Evolutionary conservation across 2,113 vertebrate species (phyloP).

Genomic region (Raja brachyura): DNA sequence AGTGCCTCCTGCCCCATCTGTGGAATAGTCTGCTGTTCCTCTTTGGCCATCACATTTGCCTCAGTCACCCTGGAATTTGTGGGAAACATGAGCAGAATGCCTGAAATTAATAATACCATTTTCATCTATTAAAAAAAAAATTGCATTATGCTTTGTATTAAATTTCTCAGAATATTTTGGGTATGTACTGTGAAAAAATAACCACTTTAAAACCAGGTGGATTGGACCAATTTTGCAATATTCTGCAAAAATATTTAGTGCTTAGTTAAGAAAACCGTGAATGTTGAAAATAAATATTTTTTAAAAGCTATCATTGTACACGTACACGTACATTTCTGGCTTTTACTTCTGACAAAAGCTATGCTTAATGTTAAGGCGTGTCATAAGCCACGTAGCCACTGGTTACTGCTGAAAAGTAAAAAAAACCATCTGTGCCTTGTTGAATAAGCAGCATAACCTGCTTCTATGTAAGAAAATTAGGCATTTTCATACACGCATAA

Average conservation of each 20-base stretch:
- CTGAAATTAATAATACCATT: background rate
- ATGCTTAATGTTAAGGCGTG: constrained; percentile 7
- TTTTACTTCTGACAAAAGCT: constrained; percentile 3
- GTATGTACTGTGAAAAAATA: background rate
- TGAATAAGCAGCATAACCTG: background rate
- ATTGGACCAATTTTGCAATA: background rate
- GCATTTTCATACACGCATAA: background rate
- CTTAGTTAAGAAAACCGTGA: background rate
- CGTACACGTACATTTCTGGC: too few species aligned
- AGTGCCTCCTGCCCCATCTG: too few species aligned
- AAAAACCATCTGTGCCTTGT: background rate
- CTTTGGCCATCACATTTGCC: too few species aligned
- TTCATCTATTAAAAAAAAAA: background rate
- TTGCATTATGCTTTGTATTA: background rate
- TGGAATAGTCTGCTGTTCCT: too few species aligned
- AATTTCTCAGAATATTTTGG: background rate
- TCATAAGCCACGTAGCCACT: constrained; percentile 34
- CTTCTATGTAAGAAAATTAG: background rate
- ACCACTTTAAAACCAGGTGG: background rate
- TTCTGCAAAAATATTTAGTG: background rate
- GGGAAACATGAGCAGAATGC: too few species aligned
- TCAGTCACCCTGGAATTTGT: too few species aligned
- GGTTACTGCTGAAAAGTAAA: constrained; percentile 26
- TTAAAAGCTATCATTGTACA: background rate
- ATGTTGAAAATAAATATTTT: background rate